Evolutionary conservation across 2,888 invertebrate species (phyloP), one percentile per base, ranked within the genome.

Genomic region (Epinotia demarniana): DNA sequence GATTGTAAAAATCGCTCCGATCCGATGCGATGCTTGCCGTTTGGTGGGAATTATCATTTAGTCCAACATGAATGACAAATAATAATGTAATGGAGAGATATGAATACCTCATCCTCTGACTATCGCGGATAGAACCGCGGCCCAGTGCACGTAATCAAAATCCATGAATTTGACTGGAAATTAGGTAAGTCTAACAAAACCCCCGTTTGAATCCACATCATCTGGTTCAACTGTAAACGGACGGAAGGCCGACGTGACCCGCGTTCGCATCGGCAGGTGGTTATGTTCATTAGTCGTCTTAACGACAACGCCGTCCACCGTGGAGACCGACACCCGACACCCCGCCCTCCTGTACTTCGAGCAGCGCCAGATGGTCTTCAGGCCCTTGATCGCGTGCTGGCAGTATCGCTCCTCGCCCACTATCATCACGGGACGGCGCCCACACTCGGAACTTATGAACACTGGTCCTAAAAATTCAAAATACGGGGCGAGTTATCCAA

Each of bases 291-390:
- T 68, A 43, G 16, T 68, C 3, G 16, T 68, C 39, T 57, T 33
- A 16, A 68, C 58, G 18, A 68, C 19, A 2, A 23, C 3, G 0
- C 68, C 68, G 2, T 68, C 58, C 13, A 68, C 39, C 12, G 68
- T 68, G 9, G n/a, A 23, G 8, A 68, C 16, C 19, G 68, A 68
- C 19, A 58, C 57, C 9, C 68, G 18, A 19, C 68, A 68, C 2
- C 68, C 68, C 6, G 39, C 68, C 3, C 57, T 39, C 4, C 68
- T 19, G 57, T 68, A 68, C 57, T 68, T 68, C 19, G 43, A 57
- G 43, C 68, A 68, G 39, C 68, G 68, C 68, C 68, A 68, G 57
- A 43, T 16, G 8, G 23, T n/a, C 68, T 68, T 68, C 57, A 39
- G 1, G 9, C 68, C 68, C 8, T 43, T 39, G 57, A 11, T 39